Conservation (phyloP, 2,113 vertebrate genomes). For the Syngnathus scovelli region DNA sequence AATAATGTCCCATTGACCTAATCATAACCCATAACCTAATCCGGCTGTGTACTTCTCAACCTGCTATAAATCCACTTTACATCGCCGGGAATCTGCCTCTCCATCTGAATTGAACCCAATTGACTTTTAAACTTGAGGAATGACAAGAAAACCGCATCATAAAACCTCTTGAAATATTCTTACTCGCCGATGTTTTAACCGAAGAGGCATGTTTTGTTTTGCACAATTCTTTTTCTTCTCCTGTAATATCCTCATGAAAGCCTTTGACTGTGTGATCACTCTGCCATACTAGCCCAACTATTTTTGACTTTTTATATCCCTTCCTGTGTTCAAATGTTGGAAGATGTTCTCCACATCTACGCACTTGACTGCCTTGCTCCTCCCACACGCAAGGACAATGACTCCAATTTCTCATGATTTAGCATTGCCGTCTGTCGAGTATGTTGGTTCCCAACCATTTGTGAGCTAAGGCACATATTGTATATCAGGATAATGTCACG, state of each 20-base stretch:
- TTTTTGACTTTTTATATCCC: conserved; percentile 14
- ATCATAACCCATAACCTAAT: conserved; percentile 36
- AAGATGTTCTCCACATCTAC: neutral
- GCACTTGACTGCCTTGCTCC: neutral
- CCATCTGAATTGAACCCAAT: neutral
- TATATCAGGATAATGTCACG: neutral
- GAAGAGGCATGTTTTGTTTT: neutral
- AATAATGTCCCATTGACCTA: conserved; percentile 47
- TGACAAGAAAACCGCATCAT: conserved; percentile 4
- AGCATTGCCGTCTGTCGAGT: neutral
- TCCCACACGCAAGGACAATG: neutral
- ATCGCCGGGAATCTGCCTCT: conserved; percentile 4
- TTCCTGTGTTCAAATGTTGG: neutral
- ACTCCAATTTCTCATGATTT: neutral
- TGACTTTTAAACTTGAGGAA: neutral
- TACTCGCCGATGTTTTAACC: neutral
- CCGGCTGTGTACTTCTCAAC: conserved; percentile 15
- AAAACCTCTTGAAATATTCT: conserved; percentile 11
- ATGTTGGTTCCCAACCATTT: neutral
- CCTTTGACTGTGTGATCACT: neutral
- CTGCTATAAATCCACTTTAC: conserved; percentile 18
- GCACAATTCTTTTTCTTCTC: neutral
- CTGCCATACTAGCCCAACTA: neutral
- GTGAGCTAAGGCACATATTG: neutral
- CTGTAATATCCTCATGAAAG: neutral